Percentiles rank a stretch among this genome's conserved stretches.
These are phyloP conservation scores for Maniola hyperantus DNA, from an alignment of 2,888 invertebrate genomes.

Conservation along the genomic window DNA sequence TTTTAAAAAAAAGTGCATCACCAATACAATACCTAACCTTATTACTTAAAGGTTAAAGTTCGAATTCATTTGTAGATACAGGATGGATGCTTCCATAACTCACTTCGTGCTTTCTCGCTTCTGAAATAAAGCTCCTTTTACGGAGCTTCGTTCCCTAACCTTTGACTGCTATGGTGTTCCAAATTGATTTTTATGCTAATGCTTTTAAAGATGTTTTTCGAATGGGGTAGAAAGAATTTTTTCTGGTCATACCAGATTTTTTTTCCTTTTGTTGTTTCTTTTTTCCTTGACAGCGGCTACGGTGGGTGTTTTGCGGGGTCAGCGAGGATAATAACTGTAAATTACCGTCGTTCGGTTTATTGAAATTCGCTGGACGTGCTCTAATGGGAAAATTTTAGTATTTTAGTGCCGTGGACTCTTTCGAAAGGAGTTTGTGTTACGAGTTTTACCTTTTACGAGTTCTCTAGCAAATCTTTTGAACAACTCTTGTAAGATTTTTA, in stretches of 20 bases:
- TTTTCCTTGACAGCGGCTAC: conserved; percentile 71
- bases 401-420: conserved; percentile 31
- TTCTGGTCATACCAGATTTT: conserved; percentile 78
- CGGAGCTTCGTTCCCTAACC: conserved; percentile 57
- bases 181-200: conserved; percentile 48
- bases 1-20: conserved; percentile 61
- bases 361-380: conserved; percentile 73
- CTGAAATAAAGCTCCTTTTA: conserved; percentile 80
- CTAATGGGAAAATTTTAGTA: conserved; percentile 67
- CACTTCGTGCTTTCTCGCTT: conserved; percentile 79
- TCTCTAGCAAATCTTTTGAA: conserved; percentile 7
- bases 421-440: conserved; percentile 17
- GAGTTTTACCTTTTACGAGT: not conserved
- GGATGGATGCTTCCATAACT: conserved; percentile 68
- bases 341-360: conserved; percentile 79
- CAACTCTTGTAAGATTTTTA: too few relatives aligned
- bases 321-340: conserved; percentile 81
- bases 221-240: conserved; percentile 52
- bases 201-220: conserved; percentile 52
- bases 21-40: conserved; percentile 49
- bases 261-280: conserved; percentile 54
- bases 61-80: conserved; percentile 46
- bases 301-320: conserved; percentile 82
- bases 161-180: conserved; percentile 35
- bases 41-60: conserved; percentile 40